These are phyloP conservation scores for Pollimyrus isidori DNA, from an alignment of 2,113 vertebrate species.

Conservation along the genomic window DNA sequence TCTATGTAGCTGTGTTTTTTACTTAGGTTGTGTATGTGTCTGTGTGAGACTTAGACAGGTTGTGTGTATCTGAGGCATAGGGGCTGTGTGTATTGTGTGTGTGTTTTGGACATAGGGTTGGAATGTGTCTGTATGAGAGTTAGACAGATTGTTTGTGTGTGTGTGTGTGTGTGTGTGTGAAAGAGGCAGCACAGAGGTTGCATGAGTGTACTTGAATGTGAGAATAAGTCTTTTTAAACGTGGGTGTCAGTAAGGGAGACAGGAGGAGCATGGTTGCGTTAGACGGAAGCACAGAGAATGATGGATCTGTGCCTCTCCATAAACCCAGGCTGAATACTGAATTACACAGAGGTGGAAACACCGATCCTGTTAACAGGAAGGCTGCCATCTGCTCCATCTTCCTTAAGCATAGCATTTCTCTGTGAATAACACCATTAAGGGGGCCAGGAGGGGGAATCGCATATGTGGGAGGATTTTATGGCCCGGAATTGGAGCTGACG, in stretches of 20 bases:
- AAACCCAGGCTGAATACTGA: slow-evolving; percentile 16
- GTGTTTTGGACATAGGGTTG: background rate
- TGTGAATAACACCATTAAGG: background rate
- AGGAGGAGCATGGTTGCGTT: background rate
- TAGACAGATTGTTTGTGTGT: background rate
- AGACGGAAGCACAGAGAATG: background rate
- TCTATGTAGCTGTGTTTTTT: background rate
- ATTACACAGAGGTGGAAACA: slow-evolving; percentile 26
- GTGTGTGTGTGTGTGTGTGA: background rate
- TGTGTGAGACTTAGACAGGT: background rate
- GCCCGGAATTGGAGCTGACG: background rate
- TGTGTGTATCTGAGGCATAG: background rate
- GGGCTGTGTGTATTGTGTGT: background rate
- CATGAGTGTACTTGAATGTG: background rate
- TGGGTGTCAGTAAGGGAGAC: background rate
- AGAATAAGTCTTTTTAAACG: background rate
- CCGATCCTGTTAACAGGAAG: slow-evolving; percentile 19
- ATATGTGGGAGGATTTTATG: slow-evolving; percentile 22
- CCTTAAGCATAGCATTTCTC: slow-evolving; percentile 2
- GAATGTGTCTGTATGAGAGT: background rate
- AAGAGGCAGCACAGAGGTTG: background rate
- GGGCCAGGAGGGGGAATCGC: background rate
- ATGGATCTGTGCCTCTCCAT: background rate
- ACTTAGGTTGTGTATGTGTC: background rate
- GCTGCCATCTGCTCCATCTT: slow-evolving; percentile 31